Percentiles rank a stretch among this genome's conserved stretches.
These are phyloP conservation scores for Urocynchramus pylzowi DNA, from an alignment of 2,113 vertebrate genomes.

Conservation along the genomic window DNA sequence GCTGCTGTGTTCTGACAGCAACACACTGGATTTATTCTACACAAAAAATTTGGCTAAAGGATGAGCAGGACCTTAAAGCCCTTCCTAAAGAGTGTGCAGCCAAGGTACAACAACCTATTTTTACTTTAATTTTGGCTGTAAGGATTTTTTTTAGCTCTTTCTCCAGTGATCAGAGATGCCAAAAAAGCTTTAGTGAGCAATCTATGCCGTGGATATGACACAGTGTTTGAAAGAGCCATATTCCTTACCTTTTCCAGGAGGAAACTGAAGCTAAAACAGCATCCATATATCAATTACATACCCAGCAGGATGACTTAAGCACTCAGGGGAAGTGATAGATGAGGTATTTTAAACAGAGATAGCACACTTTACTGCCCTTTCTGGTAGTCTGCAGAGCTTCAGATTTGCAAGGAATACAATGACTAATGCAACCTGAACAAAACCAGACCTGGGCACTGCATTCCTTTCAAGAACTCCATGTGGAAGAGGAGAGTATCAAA, in stretches of 20 bases:
- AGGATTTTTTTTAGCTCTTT: background rate
- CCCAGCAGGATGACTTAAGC: background rate
- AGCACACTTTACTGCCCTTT: background rate
- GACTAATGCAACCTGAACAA: background rate
- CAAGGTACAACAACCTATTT: background rate
- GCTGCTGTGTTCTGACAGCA: too few species aligned
- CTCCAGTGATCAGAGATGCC: background rate
- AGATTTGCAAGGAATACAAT: background rate
- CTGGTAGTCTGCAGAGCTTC: background rate
- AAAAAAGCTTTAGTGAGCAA: background rate
- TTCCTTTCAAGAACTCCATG: background rate
- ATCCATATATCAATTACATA: background rate
- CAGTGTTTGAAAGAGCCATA: background rate
- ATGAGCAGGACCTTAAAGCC: background rate
- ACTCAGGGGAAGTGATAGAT: background rate
- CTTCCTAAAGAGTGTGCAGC: background rate
- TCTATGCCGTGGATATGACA: background rate
- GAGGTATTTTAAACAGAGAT: conserved; percentile 4
- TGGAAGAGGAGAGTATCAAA: background rate
- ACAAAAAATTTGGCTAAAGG: too few species aligned
- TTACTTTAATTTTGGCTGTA: background rate
- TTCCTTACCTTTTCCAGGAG: background rate
- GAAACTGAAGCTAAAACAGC: background rate
- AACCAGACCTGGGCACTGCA: background rate
- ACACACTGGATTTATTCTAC: too few species aligned